Base-by-base conservation (phyloP, 1,140 invertebrate species). In the Lamellibrachia luymesi region DNA sequence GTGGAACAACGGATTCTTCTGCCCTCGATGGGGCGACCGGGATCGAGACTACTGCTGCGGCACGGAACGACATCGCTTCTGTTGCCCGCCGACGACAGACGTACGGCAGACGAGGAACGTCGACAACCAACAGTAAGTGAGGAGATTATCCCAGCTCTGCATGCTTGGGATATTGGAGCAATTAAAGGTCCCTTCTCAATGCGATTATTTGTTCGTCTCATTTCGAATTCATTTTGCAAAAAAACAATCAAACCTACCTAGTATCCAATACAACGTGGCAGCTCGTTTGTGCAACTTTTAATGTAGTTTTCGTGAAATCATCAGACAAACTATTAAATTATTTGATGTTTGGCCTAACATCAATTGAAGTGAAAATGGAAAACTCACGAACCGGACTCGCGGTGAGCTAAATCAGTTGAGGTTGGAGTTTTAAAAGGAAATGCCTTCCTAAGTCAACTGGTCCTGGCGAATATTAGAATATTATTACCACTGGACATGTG, bases 1-100 rank as follows among this genome's bases (percentile, higher is more conserved):
- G 93, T 97, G 96, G 96, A 97, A 97, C 94, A 97, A 95, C 50
- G 96, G 96, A 0, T 97, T 97, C 93, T 95, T 96, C 80, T 97
- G 96, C 94, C 96, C 96, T n/a, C 94, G 94, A 17, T 94, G 95
- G 90, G 96, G 95, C 49, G 94, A 94, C 25, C 95, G 94, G 22
- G 94, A 96, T 50, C 94, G 95, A 22, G 95, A 96, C 8, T 96
- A 95, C 93, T 97, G 96, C 94, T 97, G 96, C 93, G 96, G 96
- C 22, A 38, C 50, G 25, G 92, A 94, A 25, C n/a, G 93, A 38
- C 91, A 93, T 25, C 93, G 93, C 25, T 91, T 90, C 93, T 94
- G 94, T 49, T 94, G 94, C 90, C 91, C 92, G n/a, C 92, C 64
- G 4, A 51, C 38, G 13, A 94, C 93, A 92, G 64, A 91, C 90